phyloP scores from a whole-genome alignment of 2,113 vertebrate genomes.

The Morone saxatilis region DNA sequence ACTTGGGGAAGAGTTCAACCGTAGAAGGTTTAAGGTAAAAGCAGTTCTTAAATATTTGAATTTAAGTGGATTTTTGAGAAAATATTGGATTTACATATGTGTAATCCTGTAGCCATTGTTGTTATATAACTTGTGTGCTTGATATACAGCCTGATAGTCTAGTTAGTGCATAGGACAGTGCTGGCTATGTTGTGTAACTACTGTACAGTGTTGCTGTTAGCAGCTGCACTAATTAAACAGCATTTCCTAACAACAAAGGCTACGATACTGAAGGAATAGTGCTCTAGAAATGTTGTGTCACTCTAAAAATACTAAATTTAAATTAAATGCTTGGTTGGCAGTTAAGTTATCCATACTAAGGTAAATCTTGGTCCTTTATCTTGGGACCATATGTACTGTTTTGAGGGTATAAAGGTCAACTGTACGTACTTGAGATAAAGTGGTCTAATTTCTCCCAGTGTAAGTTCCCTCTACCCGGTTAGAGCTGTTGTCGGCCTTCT shows the following conservation, averaged over 20 bases:
- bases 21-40: conserved; percentile 54
- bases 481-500: not conserved
- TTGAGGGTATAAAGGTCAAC: not conserved
- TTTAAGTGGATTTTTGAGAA: not conserved
- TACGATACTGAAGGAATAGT: not conserved
- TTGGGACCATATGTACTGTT: not conserved
- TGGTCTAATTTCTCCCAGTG: not conserved
- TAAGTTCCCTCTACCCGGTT: not conserved
- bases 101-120: not conserved
- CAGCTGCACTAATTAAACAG: not conserved
- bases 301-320: not conserved
- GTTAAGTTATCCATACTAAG: not conserved
- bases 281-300: not conserved
- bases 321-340: not conserved
- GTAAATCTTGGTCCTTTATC: not conserved
- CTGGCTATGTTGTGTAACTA: conserved; percentile 4
- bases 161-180: not conserved
- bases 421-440: not conserved
- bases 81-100: not conserved
- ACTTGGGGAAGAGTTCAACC: conserved; percentile 27
- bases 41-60: not conserved
- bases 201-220: not conserved
- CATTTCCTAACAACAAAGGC: not conserved
- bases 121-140: not conserved
- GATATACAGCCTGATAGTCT: not conserved